These are phyloP conservation scores for Molanna angustata DNA, from an alignment of 2,888 invertebrate species.

Conservation along the genomic window DNA sequence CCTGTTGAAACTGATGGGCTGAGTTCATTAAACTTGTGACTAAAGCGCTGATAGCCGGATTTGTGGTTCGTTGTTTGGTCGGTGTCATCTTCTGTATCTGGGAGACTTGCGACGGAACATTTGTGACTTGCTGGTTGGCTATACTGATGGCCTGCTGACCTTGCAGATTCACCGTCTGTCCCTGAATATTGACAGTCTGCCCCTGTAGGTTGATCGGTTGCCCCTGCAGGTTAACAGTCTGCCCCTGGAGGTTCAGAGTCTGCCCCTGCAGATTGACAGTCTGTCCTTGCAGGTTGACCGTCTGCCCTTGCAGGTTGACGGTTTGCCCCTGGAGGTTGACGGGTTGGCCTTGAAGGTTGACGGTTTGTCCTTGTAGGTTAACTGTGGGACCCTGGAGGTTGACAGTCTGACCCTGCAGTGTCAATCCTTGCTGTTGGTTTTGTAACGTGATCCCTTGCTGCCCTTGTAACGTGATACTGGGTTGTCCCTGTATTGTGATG, in stretches of 20 bases:
- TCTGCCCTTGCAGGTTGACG: constrained; percentile 10
- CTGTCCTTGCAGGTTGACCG: constrained; percentile 18
- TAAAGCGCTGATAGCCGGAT: constrained; percentile 72
- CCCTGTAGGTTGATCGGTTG: constrained; percentile 22
- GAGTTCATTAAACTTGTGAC: constrained; percentile 80
- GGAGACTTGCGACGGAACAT: constrained; percentile 15
- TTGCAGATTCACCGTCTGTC: constrained; percentile 25
- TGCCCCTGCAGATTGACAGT: constrained; percentile 20
- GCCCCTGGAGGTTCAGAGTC: constrained; percentile 19
- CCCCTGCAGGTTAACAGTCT: constrained; percentile 18
- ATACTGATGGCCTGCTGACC: constrained; percentile 44
- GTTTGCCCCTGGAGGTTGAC: constrained; percentile 5
- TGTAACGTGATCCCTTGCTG: constrained; percentile 19
- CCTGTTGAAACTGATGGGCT: constrained; percentile 75
- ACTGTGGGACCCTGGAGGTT: constrained; percentile 6
- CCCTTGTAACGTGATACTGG: constrained; percentile 15
- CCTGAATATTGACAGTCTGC: constrained; percentile 20
- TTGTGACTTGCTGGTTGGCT: constrained; percentile 39
- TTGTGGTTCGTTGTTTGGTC: constrained; percentile 48
- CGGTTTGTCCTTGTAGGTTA: constrained; percentile 12
- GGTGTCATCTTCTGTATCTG: constrained; percentile 52
- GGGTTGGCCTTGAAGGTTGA: constrained; percentile 25
- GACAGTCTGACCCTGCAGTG: constrained; percentile 18
- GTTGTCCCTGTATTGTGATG: constrained; percentile 25
- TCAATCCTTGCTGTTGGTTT: constrained; percentile 20